These are phyloP conservation scores for Semaprochilodus insignis DNA, from an alignment of 2,797 vertebrate species.

Conservation along the genomic window DNA sequence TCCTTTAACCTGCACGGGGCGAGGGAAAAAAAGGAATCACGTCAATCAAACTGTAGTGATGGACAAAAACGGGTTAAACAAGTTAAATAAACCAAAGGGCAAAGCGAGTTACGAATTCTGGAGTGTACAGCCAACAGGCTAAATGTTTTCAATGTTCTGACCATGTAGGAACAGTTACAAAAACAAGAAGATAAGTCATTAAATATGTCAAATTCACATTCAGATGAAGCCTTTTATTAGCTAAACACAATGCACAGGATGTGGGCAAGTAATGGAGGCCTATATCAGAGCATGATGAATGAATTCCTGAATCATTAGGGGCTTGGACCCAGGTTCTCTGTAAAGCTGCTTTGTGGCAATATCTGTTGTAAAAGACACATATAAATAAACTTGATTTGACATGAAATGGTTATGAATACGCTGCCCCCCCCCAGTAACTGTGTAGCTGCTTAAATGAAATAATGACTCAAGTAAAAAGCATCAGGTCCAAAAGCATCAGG, in stretches of 20 bases:
- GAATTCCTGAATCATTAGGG: too few relatives aligned
- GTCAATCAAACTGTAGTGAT: slow-evolving; percentile 20
- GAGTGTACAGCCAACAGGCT: slow-evolving; percentile 9
- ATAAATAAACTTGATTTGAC: too few relatives aligned
- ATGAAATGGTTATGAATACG: too few relatives aligned
- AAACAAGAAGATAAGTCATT: not conserved
- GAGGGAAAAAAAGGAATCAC: slow-evolving; percentile 5
- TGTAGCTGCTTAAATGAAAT: too few relatives aligned
- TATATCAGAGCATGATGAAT: not conserved
- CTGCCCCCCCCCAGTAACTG: too few relatives aligned
- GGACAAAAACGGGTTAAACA: slow-evolving; percentile 65
- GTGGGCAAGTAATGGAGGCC: not conserved
- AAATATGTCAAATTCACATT: too few relatives aligned
- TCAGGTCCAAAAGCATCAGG: too few relatives aligned
- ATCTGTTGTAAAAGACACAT: too few relatives aligned
- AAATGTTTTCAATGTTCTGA: slow-evolving; percentile 12
- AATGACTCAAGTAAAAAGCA: too few relatives aligned
- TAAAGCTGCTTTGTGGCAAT: too few relatives aligned
- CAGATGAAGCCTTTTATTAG: not conserved
- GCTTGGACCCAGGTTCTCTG: too few relatives aligned
- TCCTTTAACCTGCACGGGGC: slow-evolving; percentile 27
- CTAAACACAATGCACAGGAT: not conserved
- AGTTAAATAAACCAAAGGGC: slow-evolving; percentile 72
- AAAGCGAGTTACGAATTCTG: slow-evolving; percentile 35
- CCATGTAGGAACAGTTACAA: not conserved